Evolutionary conservation across 2,113 vertebrate genomes (phyloP).

Genomic region (Callithrix jacchus): DNA sequence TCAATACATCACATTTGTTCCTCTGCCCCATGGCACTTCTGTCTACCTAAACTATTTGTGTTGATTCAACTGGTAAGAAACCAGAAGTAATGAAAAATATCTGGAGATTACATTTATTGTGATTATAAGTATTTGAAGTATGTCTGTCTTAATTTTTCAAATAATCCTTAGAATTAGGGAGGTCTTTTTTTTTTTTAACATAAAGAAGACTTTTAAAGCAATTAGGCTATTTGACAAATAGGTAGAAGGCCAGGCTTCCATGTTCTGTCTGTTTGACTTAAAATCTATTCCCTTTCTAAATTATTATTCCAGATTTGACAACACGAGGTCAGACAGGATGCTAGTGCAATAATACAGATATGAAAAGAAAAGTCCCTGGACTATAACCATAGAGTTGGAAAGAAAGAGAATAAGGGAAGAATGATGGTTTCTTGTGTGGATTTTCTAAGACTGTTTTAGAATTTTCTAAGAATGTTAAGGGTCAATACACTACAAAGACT

Average conservation of each 20-base stretch:
- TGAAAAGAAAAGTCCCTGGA: not conserved
- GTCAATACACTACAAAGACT: not conserved
- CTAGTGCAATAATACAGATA: not conserved
- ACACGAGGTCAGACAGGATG: not conserved
- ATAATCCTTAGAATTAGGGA: not conserved
- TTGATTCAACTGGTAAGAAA: not conserved
- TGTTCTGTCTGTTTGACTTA: not conserved
- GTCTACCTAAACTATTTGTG: not conserved
- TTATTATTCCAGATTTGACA: not conserved
- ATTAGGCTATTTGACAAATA: not conserved
- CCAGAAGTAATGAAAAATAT: not conserved
- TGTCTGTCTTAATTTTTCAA: slow-evolving; percentile 10
- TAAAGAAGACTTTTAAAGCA: not conserved
- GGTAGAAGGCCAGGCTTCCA: not conserved
- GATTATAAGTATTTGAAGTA: not conserved
- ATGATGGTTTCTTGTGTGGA: not conserved
- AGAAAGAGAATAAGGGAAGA: not conserved
- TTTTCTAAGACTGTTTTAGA: not conserved
- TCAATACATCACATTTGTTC: not conserved
- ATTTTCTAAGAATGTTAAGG: not conserved
- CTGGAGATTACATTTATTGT: not conserved
- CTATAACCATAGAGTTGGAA: not conserved
- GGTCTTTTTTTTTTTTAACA: not conserved
- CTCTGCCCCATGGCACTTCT: not conserved
- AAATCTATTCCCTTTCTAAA: slow-evolving; percentile 10